Base-by-base conservation (phyloP, 2,888 invertebrate species). In the Stomorhina lunata region DNA sequence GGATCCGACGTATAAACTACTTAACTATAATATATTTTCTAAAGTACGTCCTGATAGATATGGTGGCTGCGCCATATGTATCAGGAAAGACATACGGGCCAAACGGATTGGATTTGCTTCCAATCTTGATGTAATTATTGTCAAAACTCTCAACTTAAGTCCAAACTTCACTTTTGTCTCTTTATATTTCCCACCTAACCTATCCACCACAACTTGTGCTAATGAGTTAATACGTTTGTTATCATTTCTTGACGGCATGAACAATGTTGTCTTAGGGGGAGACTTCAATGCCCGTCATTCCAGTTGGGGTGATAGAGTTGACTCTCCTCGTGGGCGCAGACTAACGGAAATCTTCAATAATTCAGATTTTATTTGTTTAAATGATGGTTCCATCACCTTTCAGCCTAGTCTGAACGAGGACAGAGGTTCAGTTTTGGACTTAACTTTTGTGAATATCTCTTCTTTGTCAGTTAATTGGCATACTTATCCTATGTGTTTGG, bases 261-360 rank as follows among this genome's bases (percentile, higher is more conserved):
- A 17, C 12, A 72, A 72, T 34, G 48, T 57, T 12, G 7, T 72
- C 6, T 12, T 61, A 3, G 17, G 25, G 1, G 71, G 71, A 6
- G 71, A 71, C n/a, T 71, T 53, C 45, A 69, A 69, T 20, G 72
- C 72, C 20, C 29, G 72, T 4, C 5, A 45, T 6, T 17, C 37
- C 10, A 6, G 6, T 25, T 72, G 72, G 59, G 72, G 59, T 17
- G 72, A 72, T 10, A 43, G n/a, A 5, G 3, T 57, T 10, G 29
- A 71, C 10, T 57, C 57, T n/a, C 25, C 43, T 9, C 15, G 48
- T 4, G 15, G 20, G 3, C 2, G 2, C 4, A 17, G 2, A 1
- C 29, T 20, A 4, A 15, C 12, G 9, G 17, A 20, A 7, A 17
- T 48, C 20, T 17, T 48, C 15, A 17, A 20, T 17, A 5, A 7